phyloP scores from a whole-genome alignment of 2,797 vertebrate genomes.

The Chaunax sp. region DNA sequence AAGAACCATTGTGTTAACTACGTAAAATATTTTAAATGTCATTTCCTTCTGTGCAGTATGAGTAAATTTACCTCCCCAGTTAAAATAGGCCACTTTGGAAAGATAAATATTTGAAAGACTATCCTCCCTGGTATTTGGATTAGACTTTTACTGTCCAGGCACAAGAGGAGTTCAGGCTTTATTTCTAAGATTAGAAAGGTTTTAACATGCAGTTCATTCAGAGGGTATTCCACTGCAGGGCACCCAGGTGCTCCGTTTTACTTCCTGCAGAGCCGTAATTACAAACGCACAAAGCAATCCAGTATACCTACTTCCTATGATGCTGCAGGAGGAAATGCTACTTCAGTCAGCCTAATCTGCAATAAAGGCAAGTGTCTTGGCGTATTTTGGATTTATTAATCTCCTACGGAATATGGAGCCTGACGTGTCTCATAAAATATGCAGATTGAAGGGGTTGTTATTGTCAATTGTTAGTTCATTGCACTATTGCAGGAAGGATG shows the following conservation, averaged over 20 bases:
- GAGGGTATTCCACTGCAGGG: constrained; percentile 77
- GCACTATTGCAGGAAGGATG: neutral
- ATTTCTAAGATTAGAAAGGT: constrained; percentile 57
- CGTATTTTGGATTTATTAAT: neutral
- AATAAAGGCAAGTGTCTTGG: neutral
- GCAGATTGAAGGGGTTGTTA: neutral
- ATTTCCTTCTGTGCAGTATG: constrained; percentile 3
- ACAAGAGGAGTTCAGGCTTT: constrained; percentile 46
- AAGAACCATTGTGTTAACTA: constrained; percentile 13
- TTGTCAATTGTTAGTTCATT: constrained; percentile 22
- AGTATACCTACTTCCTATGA: too few relatives aligned
- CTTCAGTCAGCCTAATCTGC: too few relatives aligned
- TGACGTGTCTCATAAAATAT: constrained; percentile 33
- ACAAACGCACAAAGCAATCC: constrained; percentile 60
- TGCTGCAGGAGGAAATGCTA: too few relatives aligned
- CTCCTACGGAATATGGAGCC: too few relatives aligned
- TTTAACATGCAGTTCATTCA: constrained; percentile 69
- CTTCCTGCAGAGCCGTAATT: constrained; percentile 78
- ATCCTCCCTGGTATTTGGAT: constrained; percentile 31
- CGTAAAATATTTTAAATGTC: constrained; percentile 21
- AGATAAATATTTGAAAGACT: constrained; percentile 41
- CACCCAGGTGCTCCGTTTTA: constrained; percentile 77
- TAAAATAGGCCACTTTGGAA: constrained; percentile 28
- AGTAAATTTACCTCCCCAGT: constrained; percentile 10
- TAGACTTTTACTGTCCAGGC: constrained; percentile 44